Conservation (phyloP, 2,113 vertebrate genomes). For the Camelus dromedarius region DNA sequence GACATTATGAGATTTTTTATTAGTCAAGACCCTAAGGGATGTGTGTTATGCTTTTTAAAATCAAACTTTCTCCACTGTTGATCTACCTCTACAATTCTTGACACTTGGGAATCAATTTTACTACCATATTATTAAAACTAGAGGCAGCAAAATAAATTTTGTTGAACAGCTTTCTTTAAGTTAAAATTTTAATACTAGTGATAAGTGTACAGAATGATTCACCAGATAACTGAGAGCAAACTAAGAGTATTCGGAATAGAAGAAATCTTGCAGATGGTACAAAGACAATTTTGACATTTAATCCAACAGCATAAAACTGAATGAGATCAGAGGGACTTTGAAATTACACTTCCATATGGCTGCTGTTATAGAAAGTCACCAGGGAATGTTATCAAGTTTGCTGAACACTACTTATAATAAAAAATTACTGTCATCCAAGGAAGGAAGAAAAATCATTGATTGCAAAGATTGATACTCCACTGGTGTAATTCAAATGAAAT, state of each 20-base stretch:
- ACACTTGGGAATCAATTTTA: conserved; percentile 42
- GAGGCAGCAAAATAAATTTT: conserved; percentile 67
- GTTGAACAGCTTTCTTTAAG: conserved; percentile 47
- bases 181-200: conserved; percentile 63
- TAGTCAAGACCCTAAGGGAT: background rate
- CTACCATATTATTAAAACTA: conserved; percentile 43
- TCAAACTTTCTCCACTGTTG: background rate
- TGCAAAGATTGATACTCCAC: conserved; percentile 6
- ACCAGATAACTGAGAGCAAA: conserved; percentile 56
- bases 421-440: conserved; percentile 72
- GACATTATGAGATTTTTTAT: conserved; percentile 2
- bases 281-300: conserved; percentile 77
- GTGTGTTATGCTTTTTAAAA: conserved; percentile 29
- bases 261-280: conserved; percentile 80
- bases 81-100: background rate
- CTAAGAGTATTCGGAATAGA: conserved; percentile 57
- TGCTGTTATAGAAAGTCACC: conserved; percentile 77
- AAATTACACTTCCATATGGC: conserved; percentile 85
- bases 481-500: conserved; percentile 30
- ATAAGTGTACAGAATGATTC: conserved; percentile 41
- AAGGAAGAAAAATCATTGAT: conserved; percentile 69
- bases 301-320: conserved; percentile 77
- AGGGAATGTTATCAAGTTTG: conserved; percentile 76
- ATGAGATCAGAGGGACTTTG: conserved; percentile 82
- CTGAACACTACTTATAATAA: conserved; percentile 80